Base-by-base conservation (phyloP, 2,888 invertebrate species). In the Drosophila dives region DNA sequence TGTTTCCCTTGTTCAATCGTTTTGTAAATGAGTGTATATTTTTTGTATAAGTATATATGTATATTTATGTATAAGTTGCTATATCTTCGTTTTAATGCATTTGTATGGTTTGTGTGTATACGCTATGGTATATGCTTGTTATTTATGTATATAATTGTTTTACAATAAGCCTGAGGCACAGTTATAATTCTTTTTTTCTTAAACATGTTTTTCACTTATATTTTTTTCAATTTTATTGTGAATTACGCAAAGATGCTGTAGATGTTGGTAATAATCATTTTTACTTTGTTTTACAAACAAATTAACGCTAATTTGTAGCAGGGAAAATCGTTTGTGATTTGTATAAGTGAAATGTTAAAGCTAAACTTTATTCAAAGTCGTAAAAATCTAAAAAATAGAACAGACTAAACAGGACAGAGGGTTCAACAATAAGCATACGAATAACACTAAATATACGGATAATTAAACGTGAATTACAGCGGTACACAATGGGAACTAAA, bases 91-190 rank as follows among this genome's bases (percentile, higher is more conserved):
- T 64, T 59, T 36, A 66, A 69, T 65, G 59, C 63, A 63, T 80
- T 73, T 83, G 64, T 77, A 75, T 86, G 56, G 61, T 72, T 34
- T 70, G 38, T 58, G 53, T 64, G 53, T 73, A 64, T 78, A 68
- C 77, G 61, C 70, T 64, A 50, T 68, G 68, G 51, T 69, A 63
- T 62, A 71, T 72, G n/a, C 8, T 38, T 55, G 51, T 72, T 64
- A 54, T 32, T 20, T 20, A 56, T 56, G 68, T 73, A 77, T 88
- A 81, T 86, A 89, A 80, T 90, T 89, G 84, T 91, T 90, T 89
- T 90, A 90, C 90, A 92, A 90, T 80, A 88, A 91, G 91, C 91
- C 92, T 91, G 91, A 91, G 91, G 91, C 92, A 91, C 91, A 85
- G 86, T 78, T 73, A 81, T 78, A 67, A 72, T 66, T 69, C 29